Percentiles rank a stretch among this genome's conserved stretches.
Conservation (phyloP, 2,797 vertebrate species). For the Gadopsis marmoratus region DNA sequence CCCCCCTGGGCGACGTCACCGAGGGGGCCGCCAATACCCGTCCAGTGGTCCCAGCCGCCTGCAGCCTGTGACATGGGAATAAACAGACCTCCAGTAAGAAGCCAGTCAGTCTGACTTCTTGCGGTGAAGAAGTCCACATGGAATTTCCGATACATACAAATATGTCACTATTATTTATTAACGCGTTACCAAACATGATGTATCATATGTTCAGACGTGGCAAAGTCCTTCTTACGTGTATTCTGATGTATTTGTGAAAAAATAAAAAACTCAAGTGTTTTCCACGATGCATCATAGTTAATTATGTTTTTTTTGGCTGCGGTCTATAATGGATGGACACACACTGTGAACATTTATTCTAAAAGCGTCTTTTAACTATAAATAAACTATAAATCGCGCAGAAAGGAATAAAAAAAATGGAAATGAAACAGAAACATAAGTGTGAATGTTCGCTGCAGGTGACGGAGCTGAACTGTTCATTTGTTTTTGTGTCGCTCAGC, state of each 20-base stretch:
- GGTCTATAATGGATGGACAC: too few relatives aligned
- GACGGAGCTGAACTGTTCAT: too few relatives aligned
- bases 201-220: not conserved
- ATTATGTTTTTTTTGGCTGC: not conserved
- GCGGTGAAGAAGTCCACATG: not conserved
- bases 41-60: not conserved
- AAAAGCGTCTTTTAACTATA: too few relatives aligned
- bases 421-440: too few relatives aligned
- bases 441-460: too few relatives aligned
- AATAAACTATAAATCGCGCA: too few relatives aligned
- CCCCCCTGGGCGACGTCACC: slow-evolving; percentile 57
- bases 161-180: not conserved
- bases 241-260: not conserved
- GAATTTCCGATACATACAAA: too few relatives aligned
- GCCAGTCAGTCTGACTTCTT: not conserved
- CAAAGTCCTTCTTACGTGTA: not conserved
- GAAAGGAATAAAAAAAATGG: too few relatives aligned
- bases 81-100: not conserved
- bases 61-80: not conserved
- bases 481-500: too few relatives aligned
- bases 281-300: not conserved
- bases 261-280: not conserved
- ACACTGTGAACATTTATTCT: too few relatives aligned
- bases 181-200: not conserved
- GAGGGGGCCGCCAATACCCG: slow-evolving; percentile 33